Conservation (phyloP, 2,797 vertebrate species). For the Okamejei kenojei region DNA sequence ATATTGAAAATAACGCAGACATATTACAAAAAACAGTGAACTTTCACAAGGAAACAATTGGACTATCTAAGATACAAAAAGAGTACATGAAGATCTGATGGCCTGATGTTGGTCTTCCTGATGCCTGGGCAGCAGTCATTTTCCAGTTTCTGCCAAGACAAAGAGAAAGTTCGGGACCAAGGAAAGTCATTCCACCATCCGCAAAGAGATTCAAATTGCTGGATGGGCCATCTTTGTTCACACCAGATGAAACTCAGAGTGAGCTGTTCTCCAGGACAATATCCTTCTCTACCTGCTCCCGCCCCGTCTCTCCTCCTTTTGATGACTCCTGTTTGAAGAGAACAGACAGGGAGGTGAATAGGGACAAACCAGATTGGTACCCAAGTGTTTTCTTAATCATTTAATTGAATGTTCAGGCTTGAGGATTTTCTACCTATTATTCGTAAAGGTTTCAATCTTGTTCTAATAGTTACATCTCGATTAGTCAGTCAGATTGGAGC, state of each 20-base stretch:
- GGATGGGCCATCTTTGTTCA: background rate
- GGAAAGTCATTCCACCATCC: background rate
- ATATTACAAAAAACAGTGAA: background rate
- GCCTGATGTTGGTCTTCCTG: background rate
- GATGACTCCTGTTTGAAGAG: background rate
- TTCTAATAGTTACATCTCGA: background rate
- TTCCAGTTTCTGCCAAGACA: background rate
- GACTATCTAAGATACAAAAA: background rate
- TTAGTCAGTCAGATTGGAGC: background rate
- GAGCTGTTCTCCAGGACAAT: background rate
- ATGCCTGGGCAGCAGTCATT: background rate
- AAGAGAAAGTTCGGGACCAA: background rate
- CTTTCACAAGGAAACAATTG: background rate
- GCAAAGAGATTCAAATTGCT: background rate
- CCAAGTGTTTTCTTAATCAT: background rate
- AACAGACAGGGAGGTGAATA: background rate
- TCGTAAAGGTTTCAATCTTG: background rate
- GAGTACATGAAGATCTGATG: background rate
- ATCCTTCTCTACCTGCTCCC: too few relatives aligned
- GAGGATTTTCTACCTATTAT: background rate
- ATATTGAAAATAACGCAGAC: too few relatives aligned
- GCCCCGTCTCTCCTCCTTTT: background rate
- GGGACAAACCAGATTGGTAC: background rate
- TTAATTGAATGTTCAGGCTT: background rate
- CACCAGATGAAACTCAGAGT: background rate